Conservation (phyloP, 2,113 vertebrate genomes). For the Myanophis thanlyinensis region DNA sequence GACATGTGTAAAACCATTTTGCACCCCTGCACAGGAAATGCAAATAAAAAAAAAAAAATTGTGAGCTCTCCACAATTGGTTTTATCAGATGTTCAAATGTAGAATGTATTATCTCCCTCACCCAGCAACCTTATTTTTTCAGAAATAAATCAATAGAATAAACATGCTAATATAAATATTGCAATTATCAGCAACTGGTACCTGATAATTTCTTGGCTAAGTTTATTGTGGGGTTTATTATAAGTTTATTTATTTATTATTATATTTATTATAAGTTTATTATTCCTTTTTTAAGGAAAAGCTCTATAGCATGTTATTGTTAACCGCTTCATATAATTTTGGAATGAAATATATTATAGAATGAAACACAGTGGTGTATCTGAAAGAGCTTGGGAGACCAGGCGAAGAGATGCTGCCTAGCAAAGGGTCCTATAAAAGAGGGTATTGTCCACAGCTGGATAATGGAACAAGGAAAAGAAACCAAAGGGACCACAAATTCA, state of each 20-base stretch:
- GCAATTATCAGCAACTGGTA: background rate
- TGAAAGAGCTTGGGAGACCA: background rate
- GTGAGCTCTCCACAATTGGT: background rate
- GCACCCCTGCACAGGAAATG: background rate
- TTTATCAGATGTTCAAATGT: rapidly evolving
- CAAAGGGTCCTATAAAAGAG: background rate
- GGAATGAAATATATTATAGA: background rate
- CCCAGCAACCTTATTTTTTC: background rate
- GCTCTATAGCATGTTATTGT: background rate
- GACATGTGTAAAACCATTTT: background rate
- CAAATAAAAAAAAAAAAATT: background rate
- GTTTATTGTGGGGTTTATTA: too few relatives aligned
- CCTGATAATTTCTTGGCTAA: background rate
- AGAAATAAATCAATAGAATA: slow-evolving; percentile 16
- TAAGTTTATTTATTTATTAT: too few relatives aligned
- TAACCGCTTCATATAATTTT: background rate
- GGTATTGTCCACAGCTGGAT: background rate
- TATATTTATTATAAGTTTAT: too few relatives aligned
- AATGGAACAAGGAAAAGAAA: background rate
- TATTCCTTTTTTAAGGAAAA: too few relatives aligned
- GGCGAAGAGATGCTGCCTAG: background rate
- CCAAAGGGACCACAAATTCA: background rate
- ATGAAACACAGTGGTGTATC: background rate
- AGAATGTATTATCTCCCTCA: background rate
- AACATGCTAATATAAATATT: slow-evolving; percentile 5